Conservation (phyloP, 2,113 vertebrate genomes). For the Hippocampus abdominalis region DNA sequence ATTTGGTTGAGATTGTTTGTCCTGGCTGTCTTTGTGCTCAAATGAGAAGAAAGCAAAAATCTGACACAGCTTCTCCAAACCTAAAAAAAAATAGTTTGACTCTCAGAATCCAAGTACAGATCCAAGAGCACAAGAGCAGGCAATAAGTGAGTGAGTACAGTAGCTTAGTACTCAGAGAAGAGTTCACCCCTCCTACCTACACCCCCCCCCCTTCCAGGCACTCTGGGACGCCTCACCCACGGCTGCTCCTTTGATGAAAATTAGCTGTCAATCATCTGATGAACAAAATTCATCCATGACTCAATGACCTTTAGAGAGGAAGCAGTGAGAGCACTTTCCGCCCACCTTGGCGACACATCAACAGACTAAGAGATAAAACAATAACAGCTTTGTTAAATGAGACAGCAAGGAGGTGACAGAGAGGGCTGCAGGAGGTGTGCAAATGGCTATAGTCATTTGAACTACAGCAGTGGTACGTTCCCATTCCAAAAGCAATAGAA, state of each 20-base stretch:
- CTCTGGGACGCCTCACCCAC: slow-evolving; percentile 7
- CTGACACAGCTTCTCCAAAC: background rate
- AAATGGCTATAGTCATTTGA: slow-evolving; percentile 14
- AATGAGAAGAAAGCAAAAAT: background rate
- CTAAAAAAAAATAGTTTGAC: background rate
- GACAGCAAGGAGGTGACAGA: slow-evolving; percentile 31
- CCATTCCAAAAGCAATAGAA: background rate
- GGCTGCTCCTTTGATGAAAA: slow-evolving; percentile 61
- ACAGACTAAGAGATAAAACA: slow-evolving; percentile 51
- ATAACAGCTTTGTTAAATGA: slow-evolving; percentile 50
- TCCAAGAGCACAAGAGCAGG: background rate
- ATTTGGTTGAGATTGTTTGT: background rate
- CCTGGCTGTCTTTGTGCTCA: background rate
- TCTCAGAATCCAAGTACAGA: background rate
- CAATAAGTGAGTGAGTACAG: slow-evolving; percentile 1
- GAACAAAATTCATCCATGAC: slow-evolving; percentile 48
- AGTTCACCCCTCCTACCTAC: background rate
- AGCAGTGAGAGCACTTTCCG: slow-evolving; percentile 34
- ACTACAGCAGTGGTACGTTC: slow-evolving; percentile 2
- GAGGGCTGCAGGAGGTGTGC: slow-evolving; percentile 8
- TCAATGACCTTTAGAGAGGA: slow-evolving; percentile 66
- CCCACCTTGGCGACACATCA: slow-evolving; percentile 47
- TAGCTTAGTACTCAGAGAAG: slow-evolving; percentile 20
- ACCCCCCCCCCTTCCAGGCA: background rate
- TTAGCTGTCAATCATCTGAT: slow-evolving; percentile 59